phyloP scores from a whole-genome alignment of 2,888 invertebrate genomes.

The Hyppa rectilinea region DNA sequence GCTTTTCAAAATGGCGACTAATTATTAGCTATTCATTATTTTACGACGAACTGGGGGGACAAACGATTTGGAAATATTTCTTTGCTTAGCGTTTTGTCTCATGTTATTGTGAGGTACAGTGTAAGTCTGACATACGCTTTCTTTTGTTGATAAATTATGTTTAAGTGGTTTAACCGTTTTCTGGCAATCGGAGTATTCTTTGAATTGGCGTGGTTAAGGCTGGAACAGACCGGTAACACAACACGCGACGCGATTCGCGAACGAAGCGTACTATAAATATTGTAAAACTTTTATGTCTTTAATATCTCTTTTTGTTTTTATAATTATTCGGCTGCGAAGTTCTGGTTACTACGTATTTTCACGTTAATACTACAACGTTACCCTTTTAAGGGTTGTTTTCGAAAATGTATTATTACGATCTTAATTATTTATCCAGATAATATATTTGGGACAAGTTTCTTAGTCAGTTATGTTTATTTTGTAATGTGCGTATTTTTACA shows the following conservation, averaged over 20 bases:
- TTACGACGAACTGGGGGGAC: conserved; percentile 61
- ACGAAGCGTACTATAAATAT: not conserved
- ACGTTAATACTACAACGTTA: too few species aligned
- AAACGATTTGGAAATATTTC: conserved; percentile 67
- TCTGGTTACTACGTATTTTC: too few species aligned
- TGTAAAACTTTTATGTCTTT: not conserved
- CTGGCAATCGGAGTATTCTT: conserved; percentile 9
- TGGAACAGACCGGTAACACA: not conserved
- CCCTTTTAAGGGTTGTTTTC: too few species aligned
- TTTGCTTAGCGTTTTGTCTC: conserved; percentile 57
- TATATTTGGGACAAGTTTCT: too few species aligned
- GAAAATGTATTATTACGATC: too few species aligned
- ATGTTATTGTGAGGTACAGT: conserved; percentile 57
- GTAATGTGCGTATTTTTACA: not conserved
- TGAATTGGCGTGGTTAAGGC: conserved; percentile 17
- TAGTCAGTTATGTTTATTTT: not conserved
- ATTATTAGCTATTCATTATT: conserved; percentile 71
- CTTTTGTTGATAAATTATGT: conserved; percentile 63
- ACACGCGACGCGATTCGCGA: not conserved
- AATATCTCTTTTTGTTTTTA: too few species aligned
- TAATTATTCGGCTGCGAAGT: too few species aligned
- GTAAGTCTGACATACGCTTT: conserved; percentile 63
- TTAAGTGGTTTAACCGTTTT: conserved; percentile 42
- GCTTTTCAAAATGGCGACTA: conserved; percentile 70
- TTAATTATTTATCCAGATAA: too few species aligned